phyloP scores from a whole-genome alignment of 2,888 invertebrate genomes.

The Argyresthia albistria region DNA sequence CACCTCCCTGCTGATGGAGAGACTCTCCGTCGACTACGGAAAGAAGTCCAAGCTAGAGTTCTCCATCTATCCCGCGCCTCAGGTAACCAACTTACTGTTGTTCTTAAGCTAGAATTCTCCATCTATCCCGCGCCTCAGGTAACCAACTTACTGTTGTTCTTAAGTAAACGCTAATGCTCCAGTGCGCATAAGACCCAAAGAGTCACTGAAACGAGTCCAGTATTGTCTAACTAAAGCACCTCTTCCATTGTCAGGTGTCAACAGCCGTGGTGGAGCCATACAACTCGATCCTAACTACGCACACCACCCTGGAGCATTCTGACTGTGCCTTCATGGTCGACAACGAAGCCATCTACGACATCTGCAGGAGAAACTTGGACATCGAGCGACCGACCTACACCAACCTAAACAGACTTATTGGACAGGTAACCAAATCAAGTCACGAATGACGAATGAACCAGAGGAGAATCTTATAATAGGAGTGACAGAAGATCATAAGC shows the following conservation, averaged over 20 bases:
- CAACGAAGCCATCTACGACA: slow-evolving; percentile 91
- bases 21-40: slow-evolving; percentile 92
- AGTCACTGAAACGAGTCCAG: too few relatives aligned
- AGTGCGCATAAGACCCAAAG: too few relatives aligned
- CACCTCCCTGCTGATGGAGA: slow-evolving; percentile 93
- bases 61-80: slow-evolving; percentile 95
- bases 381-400: slow-evolving; percentile 89
- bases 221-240: not conserved
- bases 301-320: slow-evolving; percentile 89
- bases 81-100: slow-evolving; percentile 70
- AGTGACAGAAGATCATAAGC: too few relatives aligned
- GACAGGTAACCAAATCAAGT: slow-evolving; percentile 58
- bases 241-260: slow-evolving; percentile 73
- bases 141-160: slow-evolving; percentile 22
- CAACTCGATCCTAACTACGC: slow-evolving; percentile 93
- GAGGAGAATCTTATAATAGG: too few relatives aligned
- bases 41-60: slow-evolving; percentile 96
- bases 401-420: slow-evolving; percentile 89
- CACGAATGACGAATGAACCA: not conserved
- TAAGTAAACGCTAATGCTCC: too few relatives aligned
- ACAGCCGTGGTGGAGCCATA: slow-evolving; percentile 90
- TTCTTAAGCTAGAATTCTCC: slow-evolving; percentile 94
- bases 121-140: slow-evolving; percentile 96
- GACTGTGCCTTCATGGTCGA: slow-evolving; percentile 96
- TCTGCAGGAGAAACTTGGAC: slow-evolving; percentile 88